A percentile compares a stretch with the other conserved stretches of the same genome.
Conservation (phyloP, 2,797 vertebrate genomes). For the Silurus lanzhouensis region DNA sequence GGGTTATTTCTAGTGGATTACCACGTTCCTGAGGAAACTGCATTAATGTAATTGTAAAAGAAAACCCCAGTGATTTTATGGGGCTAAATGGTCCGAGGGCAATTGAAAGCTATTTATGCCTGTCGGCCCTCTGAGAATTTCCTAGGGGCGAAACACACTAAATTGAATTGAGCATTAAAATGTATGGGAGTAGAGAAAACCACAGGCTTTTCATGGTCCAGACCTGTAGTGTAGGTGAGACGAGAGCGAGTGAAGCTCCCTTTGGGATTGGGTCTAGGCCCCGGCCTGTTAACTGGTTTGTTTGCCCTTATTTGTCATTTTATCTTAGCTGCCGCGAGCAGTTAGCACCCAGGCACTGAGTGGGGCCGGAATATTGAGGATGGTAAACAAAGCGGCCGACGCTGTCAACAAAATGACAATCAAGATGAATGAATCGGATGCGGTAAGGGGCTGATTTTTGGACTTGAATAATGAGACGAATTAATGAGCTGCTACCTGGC, state of each 20-base stretch:
- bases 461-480: slow-evolving; percentile 88
- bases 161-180: slow-evolving; percentile 86
- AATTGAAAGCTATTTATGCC: slow-evolving; percentile 86
- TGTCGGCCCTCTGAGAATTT: slow-evolving; percentile 79
- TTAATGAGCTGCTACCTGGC: slow-evolving; percentile 83
- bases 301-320: slow-evolving; percentile 95
- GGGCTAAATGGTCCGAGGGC: slow-evolving; percentile 55
- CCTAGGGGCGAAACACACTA: slow-evolving; percentile 75
- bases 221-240: slow-evolving; percentile 10
- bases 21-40: slow-evolving; percentile 40
- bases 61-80: slow-evolving; percentile 55
- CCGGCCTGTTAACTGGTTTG: slow-evolving; percentile 84
- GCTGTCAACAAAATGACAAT: slow-evolving; percentile 99
- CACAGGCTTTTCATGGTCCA: slow-evolving; percentile 64
- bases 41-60: slow-evolving; percentile 57
- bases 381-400: slow-evolving; percentile 98
- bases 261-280: slow-evolving; percentile 78
- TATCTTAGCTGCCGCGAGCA: slow-evolving; percentile 92
- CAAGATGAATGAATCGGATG: slow-evolving; percentile 99
- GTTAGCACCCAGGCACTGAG: slow-evolving; percentile 98
- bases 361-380: slow-evolving; percentile 95
- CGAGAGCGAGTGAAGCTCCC: slow-evolving; percentile 59
- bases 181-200: slow-evolving; percentile 77
- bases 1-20: slow-evolving; percentile 24
- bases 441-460: slow-evolving; percentile 90